Conservation (phyloP, 2,797 vertebrate species). For the Pseudochirops corinnae region DNA sequence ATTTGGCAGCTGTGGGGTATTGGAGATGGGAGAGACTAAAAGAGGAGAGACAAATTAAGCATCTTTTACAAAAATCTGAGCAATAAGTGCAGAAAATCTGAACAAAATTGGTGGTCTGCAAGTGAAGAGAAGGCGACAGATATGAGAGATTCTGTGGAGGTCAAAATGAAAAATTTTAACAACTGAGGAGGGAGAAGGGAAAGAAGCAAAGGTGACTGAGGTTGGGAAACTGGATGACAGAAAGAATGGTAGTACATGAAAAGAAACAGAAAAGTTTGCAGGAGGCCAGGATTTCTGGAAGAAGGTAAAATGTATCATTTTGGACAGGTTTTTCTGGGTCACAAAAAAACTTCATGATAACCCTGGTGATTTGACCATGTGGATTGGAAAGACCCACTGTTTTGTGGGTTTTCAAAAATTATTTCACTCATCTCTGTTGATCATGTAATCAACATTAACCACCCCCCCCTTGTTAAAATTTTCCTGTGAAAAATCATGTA, state of each 20-base stretch:
- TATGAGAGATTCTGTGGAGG: background rate
- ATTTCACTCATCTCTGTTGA: background rate
- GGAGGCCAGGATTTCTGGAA: background rate
- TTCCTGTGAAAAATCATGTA: conserved; percentile 13
- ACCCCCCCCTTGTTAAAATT: background rate
- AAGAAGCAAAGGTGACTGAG: background rate
- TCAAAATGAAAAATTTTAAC: background rate
- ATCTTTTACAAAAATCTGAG: background rate
- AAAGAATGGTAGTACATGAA: background rate
- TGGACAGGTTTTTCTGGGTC: background rate
- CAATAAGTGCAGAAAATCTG: background rate
- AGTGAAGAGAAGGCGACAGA: background rate
- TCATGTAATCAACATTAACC: background rate
- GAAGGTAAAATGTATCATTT: background rate
- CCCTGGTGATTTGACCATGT: background rate
- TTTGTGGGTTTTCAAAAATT: background rate
- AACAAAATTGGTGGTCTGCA: background rate
- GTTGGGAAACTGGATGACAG: background rate
- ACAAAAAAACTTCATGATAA: background rate
- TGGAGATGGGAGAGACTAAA: background rate
- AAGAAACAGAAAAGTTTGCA: background rate
- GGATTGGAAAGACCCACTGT: background rate
- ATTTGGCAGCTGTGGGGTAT: background rate
- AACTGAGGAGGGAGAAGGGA: background rate
- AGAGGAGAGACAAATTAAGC: background rate